Base-by-base conservation (phyloP, 2,113 vertebrate species). In the Pollimyrus isidori region DNA sequence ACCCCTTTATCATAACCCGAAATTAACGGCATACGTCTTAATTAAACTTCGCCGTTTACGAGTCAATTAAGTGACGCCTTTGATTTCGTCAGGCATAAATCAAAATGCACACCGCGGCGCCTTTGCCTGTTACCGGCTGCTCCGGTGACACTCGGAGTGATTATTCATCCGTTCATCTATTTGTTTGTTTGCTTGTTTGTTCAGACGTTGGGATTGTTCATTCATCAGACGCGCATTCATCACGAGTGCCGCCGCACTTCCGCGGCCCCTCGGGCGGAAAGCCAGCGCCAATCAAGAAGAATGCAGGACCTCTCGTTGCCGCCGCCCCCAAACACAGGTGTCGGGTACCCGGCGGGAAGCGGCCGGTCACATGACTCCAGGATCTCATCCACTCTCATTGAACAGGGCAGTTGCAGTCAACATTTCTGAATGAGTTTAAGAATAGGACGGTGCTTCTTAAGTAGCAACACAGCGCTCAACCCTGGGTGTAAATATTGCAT, bases 11-110 rank as follows among this genome's bases (percentile, higher is more conserved):
- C 88, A 86, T 46, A 30, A 21, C 53, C 10, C 87, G 88, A 86
- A 80, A 90, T 91, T 90, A 87, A 73, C 3, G 10, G 39, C 90
- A 89, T 92, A 83, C 69, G 88, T 93, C 91, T 90, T 91, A 90
- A 92, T 92, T 92, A 93, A 90, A 82, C 56, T 2, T 89, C 62
- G 80, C 86, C 86, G 76, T 89, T 91, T 53, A 90, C 21, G 87
- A 89, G 42, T 89, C 90, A 89, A 90, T 93, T 89, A 93, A 85
- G 49, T 89, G 90, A 91, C 91, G 90, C 52, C 11, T n/a, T 76
- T 90, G 89, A 92, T 90, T 88, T 73, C 21, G 62, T 89, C 46
- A 46, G n/a, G 39, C 58, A 89, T 89, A 88, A 89, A 91, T 91
- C 84, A 92, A 89, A 80, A 88, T 45, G 48, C 48, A 88, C 73